These are phyloP conservation scores for Zapornia atra DNA, from an alignment of 2,113 vertebrate species.

Conservation along the genomic window DNA sequence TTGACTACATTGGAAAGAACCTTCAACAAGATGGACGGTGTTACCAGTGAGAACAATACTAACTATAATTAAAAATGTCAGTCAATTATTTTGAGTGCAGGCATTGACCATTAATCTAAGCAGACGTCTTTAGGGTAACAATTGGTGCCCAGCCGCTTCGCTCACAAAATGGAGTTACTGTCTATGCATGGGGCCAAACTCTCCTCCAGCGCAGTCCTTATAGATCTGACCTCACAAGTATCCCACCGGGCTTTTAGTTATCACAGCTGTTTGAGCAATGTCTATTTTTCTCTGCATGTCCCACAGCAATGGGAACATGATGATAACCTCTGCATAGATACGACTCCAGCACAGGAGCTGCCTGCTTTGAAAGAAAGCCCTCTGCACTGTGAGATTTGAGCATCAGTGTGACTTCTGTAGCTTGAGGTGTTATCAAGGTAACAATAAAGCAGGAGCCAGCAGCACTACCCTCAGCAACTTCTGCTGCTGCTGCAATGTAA, in stretches of 20 bases:
- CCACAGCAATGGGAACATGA: neutral
- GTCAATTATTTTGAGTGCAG: neutral
- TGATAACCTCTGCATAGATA: neutral
- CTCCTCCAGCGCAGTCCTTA: neutral
- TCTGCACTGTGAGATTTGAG: neutral
- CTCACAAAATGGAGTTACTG: neutral
- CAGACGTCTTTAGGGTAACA: neutral
- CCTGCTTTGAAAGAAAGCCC: conserved; percentile 7
- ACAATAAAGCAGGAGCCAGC: conserved; percentile 22
- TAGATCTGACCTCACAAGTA: neutral
- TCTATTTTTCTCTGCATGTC: neutral
- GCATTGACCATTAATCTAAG: neutral
- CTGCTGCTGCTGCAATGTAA: neutral
- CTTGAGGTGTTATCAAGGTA: conserved; percentile 24
- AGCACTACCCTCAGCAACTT: neutral
- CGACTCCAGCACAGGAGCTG: neutral
- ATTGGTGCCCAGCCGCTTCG: neutral
- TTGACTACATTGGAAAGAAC: neutral
- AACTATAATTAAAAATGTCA: conserved; percentile 16
- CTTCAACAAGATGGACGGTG: neutral
- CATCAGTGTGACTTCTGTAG: neutral
- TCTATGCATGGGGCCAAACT: neutral
- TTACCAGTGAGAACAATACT: neutral
- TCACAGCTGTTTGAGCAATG: neutral
- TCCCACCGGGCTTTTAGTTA: neutral